Percentiles rank a stretch among this genome's conserved stretches.
These are phyloP conservation scores for Oryctolagus cuniculus DNA, from an alignment of 2,113 vertebrate species.

Conservation along the genomic window DNA sequence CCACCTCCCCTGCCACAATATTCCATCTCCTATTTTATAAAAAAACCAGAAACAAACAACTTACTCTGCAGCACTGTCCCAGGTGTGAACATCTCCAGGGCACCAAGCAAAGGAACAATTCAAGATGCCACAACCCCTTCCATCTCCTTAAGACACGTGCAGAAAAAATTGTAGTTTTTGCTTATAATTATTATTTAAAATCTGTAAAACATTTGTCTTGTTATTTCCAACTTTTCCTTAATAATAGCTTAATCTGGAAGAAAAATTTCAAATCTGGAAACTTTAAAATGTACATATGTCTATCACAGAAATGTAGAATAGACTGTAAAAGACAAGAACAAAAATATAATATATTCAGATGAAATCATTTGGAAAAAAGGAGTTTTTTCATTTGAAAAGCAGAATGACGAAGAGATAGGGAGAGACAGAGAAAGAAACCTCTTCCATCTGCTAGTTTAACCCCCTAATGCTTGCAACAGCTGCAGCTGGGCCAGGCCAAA, in stretches of 20 bases:
- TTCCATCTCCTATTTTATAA: not conserved
- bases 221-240: not conserved
- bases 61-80: not conserved
- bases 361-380: not conserved
- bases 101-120: not conserved
- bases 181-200: not conserved
- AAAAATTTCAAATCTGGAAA: not conserved
- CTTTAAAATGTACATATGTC: not conserved
- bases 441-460: too few relatives aligned
- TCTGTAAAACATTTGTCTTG: not conserved
- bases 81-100: not conserved
- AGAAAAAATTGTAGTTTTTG: not conserved
- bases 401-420: too few relatives aligned
- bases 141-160: not conserved
- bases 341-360: not conserved
- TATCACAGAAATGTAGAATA: not conserved
- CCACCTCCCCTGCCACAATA: too few relatives aligned
- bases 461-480: too few relatives aligned
- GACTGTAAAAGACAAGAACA: not conserved
- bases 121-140: not conserved
- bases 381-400: too few relatives aligned
- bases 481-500: too few relatives aligned
- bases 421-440: too few relatives aligned
- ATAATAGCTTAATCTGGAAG: not conserved
- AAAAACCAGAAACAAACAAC: not conserved